These are phyloP conservation scores for Pollimyrus isidori DNA, from an alignment of 2,113 vertebrate species.

Conservation along the genomic window DNA sequence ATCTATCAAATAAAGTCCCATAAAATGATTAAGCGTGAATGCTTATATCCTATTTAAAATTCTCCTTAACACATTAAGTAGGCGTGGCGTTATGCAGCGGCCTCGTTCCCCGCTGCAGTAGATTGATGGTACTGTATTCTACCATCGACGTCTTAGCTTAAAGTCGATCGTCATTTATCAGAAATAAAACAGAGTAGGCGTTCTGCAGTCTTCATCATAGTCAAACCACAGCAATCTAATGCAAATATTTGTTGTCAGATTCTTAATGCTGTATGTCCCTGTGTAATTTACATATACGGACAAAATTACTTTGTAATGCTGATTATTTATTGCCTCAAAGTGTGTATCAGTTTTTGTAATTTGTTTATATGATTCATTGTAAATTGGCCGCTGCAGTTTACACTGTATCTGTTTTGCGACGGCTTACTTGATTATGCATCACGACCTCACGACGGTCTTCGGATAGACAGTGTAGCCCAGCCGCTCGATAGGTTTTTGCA, in stretches of 20 bases:
- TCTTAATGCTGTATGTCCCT: background rate
- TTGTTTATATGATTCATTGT: background rate
- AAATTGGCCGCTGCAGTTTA: background rate
- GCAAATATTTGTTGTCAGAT: background rate
- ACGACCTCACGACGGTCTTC: background rate
- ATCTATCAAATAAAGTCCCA: background rate
- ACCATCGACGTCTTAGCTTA: background rate
- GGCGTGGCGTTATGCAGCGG: background rate
- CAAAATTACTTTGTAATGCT: background rate
- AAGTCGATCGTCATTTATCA: background rate
- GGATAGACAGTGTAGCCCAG: background rate
- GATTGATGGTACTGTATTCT: background rate
- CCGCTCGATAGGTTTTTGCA: background rate
- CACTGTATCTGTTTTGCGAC: background rate
- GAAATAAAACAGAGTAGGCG: background rate
- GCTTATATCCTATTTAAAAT: background rate
- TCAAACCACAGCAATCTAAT: background rate
- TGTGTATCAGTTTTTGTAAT: background rate
- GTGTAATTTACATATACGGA: background rate
- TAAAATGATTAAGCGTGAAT: background rate
- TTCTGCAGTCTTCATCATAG: background rate
- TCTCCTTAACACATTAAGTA: background rate
- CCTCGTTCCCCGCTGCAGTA: background rate
- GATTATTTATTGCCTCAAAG: background rate
- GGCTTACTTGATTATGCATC: background rate